Conservation (phyloP, 2,797 vertebrate genomes). For the Cheirogaleus major region DNA sequence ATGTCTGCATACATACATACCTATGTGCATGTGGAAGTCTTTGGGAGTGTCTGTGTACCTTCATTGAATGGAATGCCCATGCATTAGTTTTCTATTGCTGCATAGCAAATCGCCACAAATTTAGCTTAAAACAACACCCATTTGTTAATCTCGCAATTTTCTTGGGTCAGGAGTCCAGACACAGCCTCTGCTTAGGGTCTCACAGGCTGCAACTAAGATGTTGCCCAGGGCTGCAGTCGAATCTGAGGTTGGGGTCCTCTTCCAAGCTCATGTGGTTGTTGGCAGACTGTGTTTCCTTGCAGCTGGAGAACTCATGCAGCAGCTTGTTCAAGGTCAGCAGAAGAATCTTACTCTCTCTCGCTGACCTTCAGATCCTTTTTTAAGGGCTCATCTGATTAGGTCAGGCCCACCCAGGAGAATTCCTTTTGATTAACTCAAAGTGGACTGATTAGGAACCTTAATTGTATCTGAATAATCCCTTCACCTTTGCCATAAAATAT, state of each 20-base stretch:
- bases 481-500: neutral
- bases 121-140: neutral
- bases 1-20: neutral
- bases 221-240: neutral
- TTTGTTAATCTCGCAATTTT: neutral
- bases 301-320: neutral
- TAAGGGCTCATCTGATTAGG: neutral
- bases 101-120: neutral
- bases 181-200: neutral
- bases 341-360: neutral
- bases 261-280: neutral
- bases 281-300: neutral
- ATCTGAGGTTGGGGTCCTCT: neutral
- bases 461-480: neutral
- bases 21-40: neutral
- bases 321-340: neutral
- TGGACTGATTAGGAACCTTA: neutral
- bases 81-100: neutral
- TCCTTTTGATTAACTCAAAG: neutral
- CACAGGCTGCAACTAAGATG: neutral
- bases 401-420: neutral
- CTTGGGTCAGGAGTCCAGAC: neutral
- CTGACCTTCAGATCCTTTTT: neutral
- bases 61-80: neutral
- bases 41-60: neutral